phyloP scores from a whole-genome alignment of 2,888 invertebrate species.

The Xylota segnis region DNA sequence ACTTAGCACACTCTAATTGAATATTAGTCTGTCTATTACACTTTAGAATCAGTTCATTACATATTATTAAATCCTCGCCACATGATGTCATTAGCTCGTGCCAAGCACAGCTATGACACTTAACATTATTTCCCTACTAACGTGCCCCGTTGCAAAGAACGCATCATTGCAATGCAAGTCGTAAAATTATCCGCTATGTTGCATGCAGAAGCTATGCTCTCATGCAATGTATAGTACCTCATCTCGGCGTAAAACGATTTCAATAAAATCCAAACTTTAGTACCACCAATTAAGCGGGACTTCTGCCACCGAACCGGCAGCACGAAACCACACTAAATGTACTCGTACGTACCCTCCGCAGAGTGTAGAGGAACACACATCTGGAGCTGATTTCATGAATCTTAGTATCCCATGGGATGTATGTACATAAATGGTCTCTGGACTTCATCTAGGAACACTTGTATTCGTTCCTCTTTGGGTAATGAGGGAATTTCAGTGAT shows the following conservation, averaged over 20 bases:
- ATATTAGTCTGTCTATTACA: slow-evolving; percentile 40
- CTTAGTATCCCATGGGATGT: slow-evolving; percentile 24
- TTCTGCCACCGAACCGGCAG: slow-evolving; percentile 44
- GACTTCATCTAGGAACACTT: not conserved
- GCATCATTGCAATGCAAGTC: slow-evolving; percentile 36
- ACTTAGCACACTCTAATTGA: slow-evolving; percentile 56
- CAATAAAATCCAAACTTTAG: slow-evolving; percentile 69
- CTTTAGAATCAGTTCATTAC: slow-evolving; percentile 22
- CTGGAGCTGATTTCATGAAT: slow-evolving; percentile 21
- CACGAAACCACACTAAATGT: slow-evolving; percentile 13
- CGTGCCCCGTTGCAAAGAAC: slow-evolving; percentile 6
- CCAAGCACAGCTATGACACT: slow-evolving; percentile 41
- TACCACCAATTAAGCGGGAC: slow-evolving; percentile 59
- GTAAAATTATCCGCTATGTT: slow-evolving; percentile 51
- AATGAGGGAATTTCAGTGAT: slow-evolving; percentile 31
- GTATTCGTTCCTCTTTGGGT: slow-evolving; percentile 17
- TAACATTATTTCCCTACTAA: slow-evolving; percentile 7
- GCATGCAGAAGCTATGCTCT: slow-evolving; percentile 32
- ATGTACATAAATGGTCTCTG: not conserved
- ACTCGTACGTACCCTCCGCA: not conserved
- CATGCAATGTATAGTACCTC: slow-evolving; percentile 60
- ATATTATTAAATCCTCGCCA: slow-evolving; percentile 38
- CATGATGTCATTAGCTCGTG: slow-evolving; percentile 74
- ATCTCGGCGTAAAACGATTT: slow-evolving; percentile 44
- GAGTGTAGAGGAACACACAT: slow-evolving; percentile 24